phyloP scores from a whole-genome alignment of 1,140 invertebrate species.

The Gerris buenoi region DNA sequence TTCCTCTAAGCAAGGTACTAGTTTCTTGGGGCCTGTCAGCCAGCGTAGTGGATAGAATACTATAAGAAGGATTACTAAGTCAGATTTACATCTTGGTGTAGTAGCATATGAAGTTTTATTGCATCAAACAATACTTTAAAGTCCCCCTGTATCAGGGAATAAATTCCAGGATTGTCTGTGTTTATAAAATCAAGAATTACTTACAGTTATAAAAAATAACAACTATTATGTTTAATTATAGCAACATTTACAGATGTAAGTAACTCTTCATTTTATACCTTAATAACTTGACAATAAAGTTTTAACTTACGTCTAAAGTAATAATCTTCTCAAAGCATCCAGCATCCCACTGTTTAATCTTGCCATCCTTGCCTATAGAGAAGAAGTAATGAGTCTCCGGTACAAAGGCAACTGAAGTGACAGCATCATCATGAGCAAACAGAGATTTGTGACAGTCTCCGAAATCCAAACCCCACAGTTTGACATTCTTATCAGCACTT shows the following conservation, averaged over 20 bases:
- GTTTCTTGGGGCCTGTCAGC: too few species aligned
- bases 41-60: too few species aligned
- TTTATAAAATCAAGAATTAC: background rate
- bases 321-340: constrained; percentile 82
- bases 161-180: background rate
- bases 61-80: too few species aligned
- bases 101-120: too few species aligned
- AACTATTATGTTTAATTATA: too few species aligned
- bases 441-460: constrained; percentile 84
- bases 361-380: constrained; percentile 81
- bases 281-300: constrained; percentile 2
- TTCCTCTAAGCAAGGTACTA: too few species aligned
- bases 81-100: too few species aligned
- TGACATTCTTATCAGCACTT: constrained; percentile 86
- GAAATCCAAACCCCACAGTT: constrained; percentile 97
- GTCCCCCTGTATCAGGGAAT: too few species aligned
- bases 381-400: constrained; percentile 88
- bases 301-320: constrained; percentile 56
- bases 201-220: too few species aligned
- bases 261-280: too few species aligned
- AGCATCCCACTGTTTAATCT: constrained; percentile 92
- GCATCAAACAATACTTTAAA: too few species aligned
- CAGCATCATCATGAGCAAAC: constrained; percentile 87
- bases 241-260: too few species aligned
- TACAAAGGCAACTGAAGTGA: constrained; percentile 76